These are phyloP conservation scores for Synanthedon myopaeformis DNA, from an alignment of 2,888 invertebrate genomes.

Conservation along the genomic window DNA sequence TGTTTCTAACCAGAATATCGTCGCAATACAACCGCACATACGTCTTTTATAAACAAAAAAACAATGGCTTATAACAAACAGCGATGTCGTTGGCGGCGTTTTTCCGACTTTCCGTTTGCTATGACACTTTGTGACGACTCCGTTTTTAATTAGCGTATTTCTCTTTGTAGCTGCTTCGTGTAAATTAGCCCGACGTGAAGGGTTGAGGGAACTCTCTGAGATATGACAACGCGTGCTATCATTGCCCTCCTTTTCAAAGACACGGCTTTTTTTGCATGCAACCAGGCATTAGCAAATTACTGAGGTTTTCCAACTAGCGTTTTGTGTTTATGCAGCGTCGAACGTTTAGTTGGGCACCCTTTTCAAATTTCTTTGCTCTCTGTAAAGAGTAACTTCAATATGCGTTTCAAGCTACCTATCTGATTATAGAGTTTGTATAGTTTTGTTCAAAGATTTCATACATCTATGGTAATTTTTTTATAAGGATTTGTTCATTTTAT, in stretches of 20 bases:
- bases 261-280: constrained; percentile 5
- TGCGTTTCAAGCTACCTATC: too few relatives aligned
- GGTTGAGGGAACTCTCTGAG: neutral
- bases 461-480: too few relatives aligned
- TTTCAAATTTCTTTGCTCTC: neutral
- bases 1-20: neutral
- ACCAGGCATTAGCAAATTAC: constrained; percentile 8
- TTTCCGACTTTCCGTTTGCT: constrained; percentile 21
- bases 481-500: too few relatives aligned
- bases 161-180: constrained; percentile 52
- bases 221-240: constrained; percentile 22
- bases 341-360: neutral
- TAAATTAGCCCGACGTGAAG: constrained; percentile 48
- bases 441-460: too few relatives aligned
- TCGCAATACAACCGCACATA: neutral
- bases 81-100: constrained; percentile 3
- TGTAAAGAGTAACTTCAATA: too few relatives aligned
- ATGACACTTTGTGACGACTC: constrained; percentile 61
- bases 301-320: neutral
- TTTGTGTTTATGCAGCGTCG: neutral
- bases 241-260: constrained; percentile 29
- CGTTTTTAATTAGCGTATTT: constrained; percentile 67
- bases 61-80: constrained; percentile 3
- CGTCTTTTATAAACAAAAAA: neutral
- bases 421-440: too few relatives aligned